Conservation (phyloP, 2,113 vertebrate species). For the Pituophis catenifer region DNA sequence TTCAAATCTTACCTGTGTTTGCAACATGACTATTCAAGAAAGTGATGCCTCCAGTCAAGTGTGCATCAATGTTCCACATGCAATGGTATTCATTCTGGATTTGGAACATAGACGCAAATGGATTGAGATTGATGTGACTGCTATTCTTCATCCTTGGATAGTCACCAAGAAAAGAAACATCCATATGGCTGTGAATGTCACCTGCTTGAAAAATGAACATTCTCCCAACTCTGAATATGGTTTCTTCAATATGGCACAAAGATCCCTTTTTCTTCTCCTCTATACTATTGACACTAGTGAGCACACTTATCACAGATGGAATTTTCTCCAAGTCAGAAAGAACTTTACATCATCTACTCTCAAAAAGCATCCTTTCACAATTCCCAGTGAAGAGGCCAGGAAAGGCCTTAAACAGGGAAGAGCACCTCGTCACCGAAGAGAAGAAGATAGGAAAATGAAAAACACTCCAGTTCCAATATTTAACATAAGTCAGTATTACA, state of each 20-base stretch:
- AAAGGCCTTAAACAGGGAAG: not conserved
- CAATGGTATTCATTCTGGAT: conserved; percentile 69
- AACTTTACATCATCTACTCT: not conserved
- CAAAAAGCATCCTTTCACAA: not conserved
- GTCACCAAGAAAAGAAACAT: conserved; percentile 72
- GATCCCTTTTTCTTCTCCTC: conserved; percentile 82
- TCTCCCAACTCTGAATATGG: conserved; percentile 10
- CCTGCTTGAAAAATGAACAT: conserved; percentile 68
- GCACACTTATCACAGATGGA: conserved; percentile 70
- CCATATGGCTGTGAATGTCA: conserved; percentile 78
- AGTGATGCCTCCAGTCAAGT: conserved; percentile 49
- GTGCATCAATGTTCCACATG: conserved; percentile 57
- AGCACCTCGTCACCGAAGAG: conserved; percentile 68
- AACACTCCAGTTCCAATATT: conserved; percentile 43
- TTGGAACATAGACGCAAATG: conserved; percentile 69
- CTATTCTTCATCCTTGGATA: conserved; percentile 80
- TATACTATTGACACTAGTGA: conserved; percentile 88
- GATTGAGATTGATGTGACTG: conserved; percentile 86
- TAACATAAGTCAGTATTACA: conserved; percentile 73
- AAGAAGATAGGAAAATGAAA: conserved; percentile 41
- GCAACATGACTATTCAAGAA: conserved; percentile 73
- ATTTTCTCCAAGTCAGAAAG: not conserved
- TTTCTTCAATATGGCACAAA: conserved; percentile 52
- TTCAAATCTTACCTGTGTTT: conserved; percentile 62
- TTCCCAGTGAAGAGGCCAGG: not conserved